Conservation (phyloP, 2,113 vertebrate species). For the Pandion haliaetus region DNA sequence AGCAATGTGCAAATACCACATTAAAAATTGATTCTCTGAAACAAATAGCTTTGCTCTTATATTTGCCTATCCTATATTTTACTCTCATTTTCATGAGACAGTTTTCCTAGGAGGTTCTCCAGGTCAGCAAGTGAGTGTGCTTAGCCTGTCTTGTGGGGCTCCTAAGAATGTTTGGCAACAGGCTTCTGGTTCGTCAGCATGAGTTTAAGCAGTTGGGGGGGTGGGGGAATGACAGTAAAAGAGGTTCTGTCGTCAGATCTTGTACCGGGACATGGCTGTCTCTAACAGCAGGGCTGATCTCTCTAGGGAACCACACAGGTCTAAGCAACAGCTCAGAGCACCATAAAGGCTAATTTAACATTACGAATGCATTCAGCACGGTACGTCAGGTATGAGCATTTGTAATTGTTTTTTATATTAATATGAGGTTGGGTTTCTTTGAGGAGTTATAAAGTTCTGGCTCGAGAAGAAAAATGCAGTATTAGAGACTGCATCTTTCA, state of each 20-base stretch:
- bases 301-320: neutral
- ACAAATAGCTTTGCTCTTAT: neutral
- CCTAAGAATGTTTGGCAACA: neutral
- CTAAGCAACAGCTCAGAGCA: neutral
- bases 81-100: neutral
- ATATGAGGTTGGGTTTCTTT: neutral
- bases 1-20: neutral
- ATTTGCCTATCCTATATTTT: neutral
- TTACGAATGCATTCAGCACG: neutral
- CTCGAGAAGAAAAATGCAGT: neutral
- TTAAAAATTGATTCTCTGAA: neutral
- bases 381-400: neutral
- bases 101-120: neutral
- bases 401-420: neutral
- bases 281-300: neutral
- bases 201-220: neutral
- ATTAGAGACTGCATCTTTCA: neutral
- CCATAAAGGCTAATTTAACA: neutral
- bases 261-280: fast-evolving
- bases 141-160: neutral
- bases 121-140: neutral
- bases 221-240: neutral
- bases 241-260: neutral
- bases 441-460: neutral
- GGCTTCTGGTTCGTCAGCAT: neutral